These are phyloP conservation scores for Eleginops maclovinus DNA, from an alignment of 2,113 vertebrate species.

Conservation along the genomic window DNA sequence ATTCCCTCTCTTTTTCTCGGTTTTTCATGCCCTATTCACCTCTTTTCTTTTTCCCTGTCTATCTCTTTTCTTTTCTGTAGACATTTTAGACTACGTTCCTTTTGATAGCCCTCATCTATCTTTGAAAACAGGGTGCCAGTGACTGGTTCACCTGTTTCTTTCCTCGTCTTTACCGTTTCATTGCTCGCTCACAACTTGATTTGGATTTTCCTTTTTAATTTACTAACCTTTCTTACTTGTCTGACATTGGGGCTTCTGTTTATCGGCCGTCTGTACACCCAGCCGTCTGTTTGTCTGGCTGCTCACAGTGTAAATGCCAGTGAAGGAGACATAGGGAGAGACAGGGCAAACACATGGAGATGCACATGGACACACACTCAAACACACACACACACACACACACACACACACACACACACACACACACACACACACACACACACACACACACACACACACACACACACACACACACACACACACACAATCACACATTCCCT, in stretches of 20 bases:
- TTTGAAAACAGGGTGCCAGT: not conserved
- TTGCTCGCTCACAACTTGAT: not conserved
- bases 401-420: constrained; percentile 41
- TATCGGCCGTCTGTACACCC: constrained; percentile 38
- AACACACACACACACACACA: constrained; percentile 36
- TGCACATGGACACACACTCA: constrained; percentile 55
- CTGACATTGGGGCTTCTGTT: constrained; percentile 50
- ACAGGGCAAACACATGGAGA: constrained; percentile 66
- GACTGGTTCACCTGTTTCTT: constrained; percentile 26
- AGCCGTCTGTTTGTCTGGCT: constrained; percentile 60
- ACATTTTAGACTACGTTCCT: constrained; percentile 13
- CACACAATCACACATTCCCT: constrained; percentile 39
- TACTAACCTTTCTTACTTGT: constrained; percentile 4
- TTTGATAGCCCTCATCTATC: constrained; percentile 7
- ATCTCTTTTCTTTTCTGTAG: not conserved
- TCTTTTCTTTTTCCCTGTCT: constrained; percentile 9
- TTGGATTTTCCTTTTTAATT: not conserved
- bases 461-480: constrained; percentile 32
- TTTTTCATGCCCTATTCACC: constrained; percentile 25
- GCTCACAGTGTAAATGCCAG: constrained; percentile 70
- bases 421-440: constrained; percentile 47
- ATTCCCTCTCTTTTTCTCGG: constrained; percentile 35
- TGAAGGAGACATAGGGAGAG: constrained; percentile 54
- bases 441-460: constrained; percentile 29
- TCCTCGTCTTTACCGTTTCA: not conserved